Percentiles rank a stretch among this genome's conserved stretches.
Evolutionary conservation across 35 echinoderm and acorn worm species (phyloP).

Genomic region (Ptychodera flava): DNA sequence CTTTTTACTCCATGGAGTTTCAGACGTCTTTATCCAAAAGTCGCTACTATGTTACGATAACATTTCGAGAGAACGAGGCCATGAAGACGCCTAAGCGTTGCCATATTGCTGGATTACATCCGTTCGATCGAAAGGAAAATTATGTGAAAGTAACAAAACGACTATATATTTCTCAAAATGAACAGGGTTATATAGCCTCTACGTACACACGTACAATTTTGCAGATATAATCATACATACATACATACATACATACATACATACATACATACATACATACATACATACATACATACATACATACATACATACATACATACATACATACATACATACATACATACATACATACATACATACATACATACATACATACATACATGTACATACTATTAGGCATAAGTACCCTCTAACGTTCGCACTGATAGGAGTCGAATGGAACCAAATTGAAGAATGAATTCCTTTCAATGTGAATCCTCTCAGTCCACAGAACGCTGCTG

Average conservation of each 20-base stretch:
- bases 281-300: not conserved
- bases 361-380: not conserved
- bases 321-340: constrained; percentile 2
- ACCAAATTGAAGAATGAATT: too few relatives aligned
- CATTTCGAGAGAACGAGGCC: not conserved
- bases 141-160: not conserved
- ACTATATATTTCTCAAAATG: not conserved
- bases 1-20: too few relatives aligned
- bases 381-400: not conserved
- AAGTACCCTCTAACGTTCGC: not conserved
- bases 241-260: not conserved
- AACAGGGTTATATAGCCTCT: not conserved
- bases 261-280: constrained; percentile 2
- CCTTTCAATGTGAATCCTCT: too few relatives aligned
- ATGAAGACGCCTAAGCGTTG: not conserved
- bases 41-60: too few relatives aligned
- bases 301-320: not conserved
- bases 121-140: too few relatives aligned
- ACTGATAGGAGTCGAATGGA: too few relatives aligned
- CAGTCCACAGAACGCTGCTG: too few relatives aligned
- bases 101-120: not conserved
- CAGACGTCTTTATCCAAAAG: too few relatives aligned
- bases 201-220: not conserved
- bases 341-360: constrained; percentile 2
- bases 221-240: not conserved